Conservation (phyloP, 2,113 vertebrate genomes). For the Gila orcuttii region DNA sequence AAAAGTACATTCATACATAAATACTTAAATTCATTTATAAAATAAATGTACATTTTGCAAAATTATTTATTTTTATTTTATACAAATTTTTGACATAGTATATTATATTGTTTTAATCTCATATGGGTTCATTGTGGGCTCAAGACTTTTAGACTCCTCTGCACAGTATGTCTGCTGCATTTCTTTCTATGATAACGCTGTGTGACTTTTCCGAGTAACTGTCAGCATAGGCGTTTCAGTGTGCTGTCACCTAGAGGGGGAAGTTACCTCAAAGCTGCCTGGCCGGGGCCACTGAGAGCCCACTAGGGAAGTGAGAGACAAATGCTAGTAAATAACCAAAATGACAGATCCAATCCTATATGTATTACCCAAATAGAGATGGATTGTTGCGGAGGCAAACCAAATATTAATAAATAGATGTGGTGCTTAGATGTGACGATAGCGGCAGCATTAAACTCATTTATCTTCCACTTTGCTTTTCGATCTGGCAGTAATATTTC, state of each 20-base stretch:
- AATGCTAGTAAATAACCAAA: constrained; percentile 74
- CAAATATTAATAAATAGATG: constrained; percentile 80
- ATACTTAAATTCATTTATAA: no score
- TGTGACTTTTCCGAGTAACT: background rate
- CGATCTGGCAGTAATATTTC: constrained; percentile 72
- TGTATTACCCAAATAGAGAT: constrained; percentile 73
- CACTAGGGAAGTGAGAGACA: constrained; percentile 67
- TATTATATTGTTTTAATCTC: background rate
- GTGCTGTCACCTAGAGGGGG: constrained; percentile 39
- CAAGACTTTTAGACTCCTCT: background rate
- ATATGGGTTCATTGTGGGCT: background rate
- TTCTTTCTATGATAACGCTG: background rate
- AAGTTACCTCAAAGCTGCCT: constrained; percentile 43
- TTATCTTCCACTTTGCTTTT: constrained; percentile 78
- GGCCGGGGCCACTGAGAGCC: constrained; percentile 51
- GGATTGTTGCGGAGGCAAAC: constrained; percentile 69
- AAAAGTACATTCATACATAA: no score
- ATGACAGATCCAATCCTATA: constrained; percentile 78
- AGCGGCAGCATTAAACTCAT: constrained; percentile 70
- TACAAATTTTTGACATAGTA: background rate
- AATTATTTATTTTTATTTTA: background rate
- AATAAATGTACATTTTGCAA: no score
- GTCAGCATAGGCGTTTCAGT: constrained; percentile 28
- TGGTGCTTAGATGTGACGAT: constrained; percentile 73
- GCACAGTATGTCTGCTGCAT: background rate